A percentile compares a stretch with the other conserved stretches of the same genome.
phyloP scores from a whole-genome alignment of 2,888 invertebrate genomes.

The Seira sanloemensis region DNA sequence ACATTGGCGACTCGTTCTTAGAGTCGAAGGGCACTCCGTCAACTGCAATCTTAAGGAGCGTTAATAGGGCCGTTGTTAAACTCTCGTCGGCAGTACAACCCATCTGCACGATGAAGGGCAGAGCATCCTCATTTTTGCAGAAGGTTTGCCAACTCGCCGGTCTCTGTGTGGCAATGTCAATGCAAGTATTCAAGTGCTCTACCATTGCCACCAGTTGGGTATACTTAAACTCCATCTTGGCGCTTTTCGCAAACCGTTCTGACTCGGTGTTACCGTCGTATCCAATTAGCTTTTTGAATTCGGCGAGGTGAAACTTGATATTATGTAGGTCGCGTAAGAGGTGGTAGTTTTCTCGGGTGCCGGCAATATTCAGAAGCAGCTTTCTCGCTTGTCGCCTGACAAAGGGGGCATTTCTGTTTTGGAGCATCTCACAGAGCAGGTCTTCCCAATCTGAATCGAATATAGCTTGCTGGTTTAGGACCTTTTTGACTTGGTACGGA shows the following conservation, averaged over 20 bases:
- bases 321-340: slow-evolving; percentile 95
- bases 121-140: slow-evolving; percentile 86
- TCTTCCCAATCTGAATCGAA: slow-evolving; percentile 81
- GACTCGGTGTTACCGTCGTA: slow-evolving; percentile 67
- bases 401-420: slow-evolving; percentile 93
- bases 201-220: slow-evolving; percentile 88
- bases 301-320: slow-evolving; percentile 88
- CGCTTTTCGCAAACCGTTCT: slow-evolving; percentile 63
- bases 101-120: slow-evolving; percentile 84
- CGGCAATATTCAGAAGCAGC: slow-evolving; percentile 92
- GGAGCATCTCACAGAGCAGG: slow-evolving; percentile 94
- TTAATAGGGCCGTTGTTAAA: slow-evolving; percentile 71
- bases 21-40: slow-evolving; percentile 73
- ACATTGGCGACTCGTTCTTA: slow-evolving; percentile 71
- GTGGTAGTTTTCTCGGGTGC: slow-evolving; percentile 96
- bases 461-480: slow-evolving; percentile 75
- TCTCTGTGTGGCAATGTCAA: slow-evolving; percentile 92
- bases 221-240: slow-evolving; percentile 73
- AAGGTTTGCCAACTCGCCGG: slow-evolving; percentile 97
- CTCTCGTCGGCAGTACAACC: slow-evolving; percentile 73
- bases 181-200: slow-evolving; percentile 95
- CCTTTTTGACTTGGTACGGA: slow-evolving; percentile 94
- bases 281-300: slow-evolving; percentile 71
- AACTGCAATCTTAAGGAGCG: slow-evolving; percentile 71
- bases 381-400: slow-evolving; percentile 91